Evolutionary conservation across 2,888 invertebrate genomes (phyloP), one percentile per base, ranked within the genome.

Genomic region (Dorcus parallelipipedus): DNA sequence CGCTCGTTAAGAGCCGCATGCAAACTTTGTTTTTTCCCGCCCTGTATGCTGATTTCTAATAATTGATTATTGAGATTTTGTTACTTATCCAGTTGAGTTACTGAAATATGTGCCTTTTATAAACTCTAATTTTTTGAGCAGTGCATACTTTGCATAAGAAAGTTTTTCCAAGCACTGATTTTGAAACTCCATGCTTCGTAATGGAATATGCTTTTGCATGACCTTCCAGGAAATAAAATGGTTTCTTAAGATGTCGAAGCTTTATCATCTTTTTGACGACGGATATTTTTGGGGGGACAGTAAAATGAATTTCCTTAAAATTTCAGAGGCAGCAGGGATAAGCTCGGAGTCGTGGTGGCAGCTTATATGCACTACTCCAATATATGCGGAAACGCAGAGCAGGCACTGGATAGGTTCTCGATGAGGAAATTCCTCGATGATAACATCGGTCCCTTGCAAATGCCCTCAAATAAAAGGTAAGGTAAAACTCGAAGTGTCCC

Each of bases 301-400:
- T 33, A 33, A 5, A 33, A 33, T 33, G 26, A 33, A 33, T 33
- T 33, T 33, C 26, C 3, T 33, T 33, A 33, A 33, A 54, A 47
- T 73, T 80, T 3, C 80, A 90, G 91, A 82, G 93, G 93, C 43
- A 90, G 89, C 73, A 86, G 91, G 69, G 93, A 93, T 72, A 85
- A 95, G 57, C 83, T 93, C 38, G 95, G 94, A 48, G 90, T 94
- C 52, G 86, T 95, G 64, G 90, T 95, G 62, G 92, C 94, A 20
- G 93, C 95, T 9, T 95, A 94, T 80, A 91, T 95, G 89, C 92
- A 95, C 80, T 96, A 95, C 82, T 92, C 93, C 66, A 92, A 89
- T 73, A 95, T 96, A 72, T 95, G 95, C 79, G 93, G 93, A n/a
- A 84, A 81, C 48, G 84, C 85, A 3, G 89, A 89, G 74, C 89